These are phyloP conservation scores for Lissocephala sabroskyi DNA, from an alignment of 2,888 invertebrate species.

Conservation along the genomic window DNA sequence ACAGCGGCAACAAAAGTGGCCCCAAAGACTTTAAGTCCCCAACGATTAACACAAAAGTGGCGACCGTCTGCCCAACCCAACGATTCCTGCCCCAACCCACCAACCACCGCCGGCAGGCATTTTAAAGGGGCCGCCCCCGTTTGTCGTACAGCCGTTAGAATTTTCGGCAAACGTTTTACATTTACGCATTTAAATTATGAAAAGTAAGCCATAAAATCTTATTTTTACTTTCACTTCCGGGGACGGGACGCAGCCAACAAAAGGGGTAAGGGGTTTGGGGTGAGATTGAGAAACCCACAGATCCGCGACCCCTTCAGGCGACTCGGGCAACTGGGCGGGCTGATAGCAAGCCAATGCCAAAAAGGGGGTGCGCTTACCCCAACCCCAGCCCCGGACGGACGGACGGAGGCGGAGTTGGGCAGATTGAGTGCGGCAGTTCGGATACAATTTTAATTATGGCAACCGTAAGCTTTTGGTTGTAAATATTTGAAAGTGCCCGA, in stretches of 20 bases:
- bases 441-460: constrained; percentile 71
- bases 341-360: not conserved
- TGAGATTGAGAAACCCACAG: too few species aligned
- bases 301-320: too few species aligned
- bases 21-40: constrained; percentile 30
- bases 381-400: too few species aligned
- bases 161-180: constrained; percentile 16
- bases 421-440: constrained; percentile 37
- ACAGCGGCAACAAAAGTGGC: constrained; percentile 26
- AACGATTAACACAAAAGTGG: constrained; percentile 33
- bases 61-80: too few species aligned
- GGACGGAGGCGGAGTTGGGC: not conserved
- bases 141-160: constrained; percentile 16
- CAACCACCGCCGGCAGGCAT: not conserved
- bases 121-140: not conserved
- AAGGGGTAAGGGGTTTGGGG: too few species aligned
- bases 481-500: constrained; percentile 68
- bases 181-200: constrained; percentile 63
- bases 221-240: constrained; percentile 49
- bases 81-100: not conserved
- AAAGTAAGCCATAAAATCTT: constrained; percentile 68
- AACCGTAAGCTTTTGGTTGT: constrained; percentile 71
- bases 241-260: too few species aligned
- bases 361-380: constrained; percentile 2
- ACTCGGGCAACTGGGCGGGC: constrained; percentile 1